A percentile compares a stretch with the other conserved stretches of the same genome.
phyloP scores from a whole-genome alignment of 2,888 invertebrate species.

The Xanthorhoe designata region DNA sequence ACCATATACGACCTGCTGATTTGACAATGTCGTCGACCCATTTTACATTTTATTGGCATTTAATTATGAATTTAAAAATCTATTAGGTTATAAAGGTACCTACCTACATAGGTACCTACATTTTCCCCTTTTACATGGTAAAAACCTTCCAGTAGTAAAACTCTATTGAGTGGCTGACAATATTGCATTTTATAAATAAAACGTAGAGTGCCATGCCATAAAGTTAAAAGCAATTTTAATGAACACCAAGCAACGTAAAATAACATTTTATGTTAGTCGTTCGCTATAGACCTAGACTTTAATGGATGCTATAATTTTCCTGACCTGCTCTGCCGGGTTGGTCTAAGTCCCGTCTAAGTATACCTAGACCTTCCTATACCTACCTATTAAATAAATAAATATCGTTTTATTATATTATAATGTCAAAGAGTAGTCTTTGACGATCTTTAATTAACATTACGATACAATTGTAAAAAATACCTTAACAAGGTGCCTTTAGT shows the following conservation, averaged over 20 bases:
- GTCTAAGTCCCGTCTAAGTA: background rate
- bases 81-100: too few species aligned
- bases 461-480: too few species aligned
- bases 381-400: too few species aligned
- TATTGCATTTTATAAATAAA: slow-evolving; percentile 45
- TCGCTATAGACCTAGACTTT: slow-evolving; percentile 11
- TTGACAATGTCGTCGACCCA: too few species aligned
- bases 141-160: slow-evolving; percentile 28
- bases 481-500: too few species aligned
- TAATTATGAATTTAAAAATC: too few species aligned
- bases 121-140: slow-evolving; percentile 16
- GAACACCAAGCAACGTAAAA: slow-evolving; percentile 49
- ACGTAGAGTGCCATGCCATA: slow-evolving; percentile 51
- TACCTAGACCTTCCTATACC: too few species aligned
- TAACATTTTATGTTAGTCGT: slow-evolving; percentile 37
- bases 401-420: too few species aligned
- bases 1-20: too few species aligned
- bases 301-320: slow-evolving; percentile 16
- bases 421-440: too few species aligned
- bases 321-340: background rate
- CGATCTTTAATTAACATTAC: too few species aligned
- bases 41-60: too few species aligned
- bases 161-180: slow-evolving; percentile 19
- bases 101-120: background rate
- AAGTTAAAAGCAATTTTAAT: slow-evolving; percentile 69